A percentile compares a stretch with the other conserved stretches of the same genome.
These are phyloP conservation scores for Ophion ellenae DNA, from an alignment of 2,888 invertebrate species.

Conservation along the genomic window DNA sequence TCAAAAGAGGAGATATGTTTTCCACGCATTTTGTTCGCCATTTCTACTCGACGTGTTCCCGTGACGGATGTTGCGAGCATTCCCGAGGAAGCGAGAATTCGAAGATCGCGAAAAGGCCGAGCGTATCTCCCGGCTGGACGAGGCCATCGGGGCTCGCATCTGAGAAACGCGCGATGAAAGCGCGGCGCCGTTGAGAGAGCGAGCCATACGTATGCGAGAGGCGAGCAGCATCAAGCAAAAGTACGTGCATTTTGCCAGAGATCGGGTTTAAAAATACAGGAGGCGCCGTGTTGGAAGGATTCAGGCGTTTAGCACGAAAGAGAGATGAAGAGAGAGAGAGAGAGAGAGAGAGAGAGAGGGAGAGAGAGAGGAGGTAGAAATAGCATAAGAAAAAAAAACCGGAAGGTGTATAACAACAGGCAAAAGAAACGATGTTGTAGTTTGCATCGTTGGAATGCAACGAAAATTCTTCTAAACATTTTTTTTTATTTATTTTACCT, in stretches of 20 bases:
- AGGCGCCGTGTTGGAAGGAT: conserved; percentile 71
- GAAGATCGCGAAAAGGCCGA: conserved; percentile 45
- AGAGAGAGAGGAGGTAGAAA: neutral
- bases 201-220: neutral
- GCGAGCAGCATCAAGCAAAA: conserved; percentile 50
- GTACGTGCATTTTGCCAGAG: conserved; percentile 64
- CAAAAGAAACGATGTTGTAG: neutral
- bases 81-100: conserved; percentile 40
- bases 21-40: neutral
- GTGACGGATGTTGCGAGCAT: conserved; percentile 7
- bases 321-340: neutral
- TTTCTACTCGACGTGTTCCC: neutral
- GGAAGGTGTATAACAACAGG: neutral
- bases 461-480: neutral
- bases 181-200: conserved; percentile 44
- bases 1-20: neutral
- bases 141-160: conserved; percentile 60
- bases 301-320: conserved; percentile 37
- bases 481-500: neutral
- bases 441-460: neutral
- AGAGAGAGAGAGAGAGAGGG: neutral
- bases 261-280: conserved; percentile 75
- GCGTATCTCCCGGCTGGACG: neutral
- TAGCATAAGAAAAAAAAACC: neutral
- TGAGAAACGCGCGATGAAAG: conserved; percentile 47